phyloP scores from a whole-genome alignment of 2,797 vertebrate species.

The Pterois miles region DNA sequence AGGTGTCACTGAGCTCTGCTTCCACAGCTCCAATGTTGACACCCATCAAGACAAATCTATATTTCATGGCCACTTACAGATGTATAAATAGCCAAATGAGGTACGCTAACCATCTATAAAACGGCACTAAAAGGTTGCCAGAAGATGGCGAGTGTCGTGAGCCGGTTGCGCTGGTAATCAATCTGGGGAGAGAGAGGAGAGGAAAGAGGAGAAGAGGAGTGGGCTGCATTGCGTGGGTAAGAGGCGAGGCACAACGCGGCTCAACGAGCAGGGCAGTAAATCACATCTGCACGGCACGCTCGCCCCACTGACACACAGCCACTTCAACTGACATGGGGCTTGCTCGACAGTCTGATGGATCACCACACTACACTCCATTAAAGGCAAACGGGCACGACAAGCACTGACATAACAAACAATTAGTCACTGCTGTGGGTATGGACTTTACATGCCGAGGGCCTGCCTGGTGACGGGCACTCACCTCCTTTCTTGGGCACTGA shows the following conservation, averaged over 20 bases:
- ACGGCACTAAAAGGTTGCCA: conserved; percentile 85
- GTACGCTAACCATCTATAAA: conserved; percentile 87
- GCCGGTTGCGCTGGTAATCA: conserved; percentile 78
- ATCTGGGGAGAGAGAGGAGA: conserved; percentile 74
- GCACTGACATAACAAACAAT: conserved; percentile 86
- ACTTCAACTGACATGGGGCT: conserved; percentile 80
- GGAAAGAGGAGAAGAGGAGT: conserved; percentile 53
- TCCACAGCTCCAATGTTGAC: conserved; percentile 72
- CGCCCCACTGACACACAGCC: conserved; percentile 75
- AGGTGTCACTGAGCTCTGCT: conserved; percentile 78
- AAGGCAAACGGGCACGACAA: conserved; percentile 78
- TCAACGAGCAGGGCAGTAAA: conserved; percentile 81
- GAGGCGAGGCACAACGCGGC: conserved; percentile 65
- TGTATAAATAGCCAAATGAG: conserved; percentile 90
- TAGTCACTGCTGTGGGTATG: conserved; percentile 80
- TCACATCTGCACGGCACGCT: conserved; percentile 74
- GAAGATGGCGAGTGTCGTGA: conserved; percentile 81
- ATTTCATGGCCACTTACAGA: conserved; percentile 88
- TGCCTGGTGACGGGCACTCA: conserved; percentile 53
- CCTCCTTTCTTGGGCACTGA: conserved; percentile 22
- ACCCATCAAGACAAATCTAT: conserved; percentile 88
- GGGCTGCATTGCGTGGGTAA: conserved; percentile 63
- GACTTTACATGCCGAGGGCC: conserved; percentile 58
- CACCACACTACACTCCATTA: conserved; percentile 85
- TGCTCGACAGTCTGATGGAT: conserved; percentile 84